Base-by-base conservation (phyloP, 2,888 invertebrate species). In the Pseudanteris insignis region DNA sequence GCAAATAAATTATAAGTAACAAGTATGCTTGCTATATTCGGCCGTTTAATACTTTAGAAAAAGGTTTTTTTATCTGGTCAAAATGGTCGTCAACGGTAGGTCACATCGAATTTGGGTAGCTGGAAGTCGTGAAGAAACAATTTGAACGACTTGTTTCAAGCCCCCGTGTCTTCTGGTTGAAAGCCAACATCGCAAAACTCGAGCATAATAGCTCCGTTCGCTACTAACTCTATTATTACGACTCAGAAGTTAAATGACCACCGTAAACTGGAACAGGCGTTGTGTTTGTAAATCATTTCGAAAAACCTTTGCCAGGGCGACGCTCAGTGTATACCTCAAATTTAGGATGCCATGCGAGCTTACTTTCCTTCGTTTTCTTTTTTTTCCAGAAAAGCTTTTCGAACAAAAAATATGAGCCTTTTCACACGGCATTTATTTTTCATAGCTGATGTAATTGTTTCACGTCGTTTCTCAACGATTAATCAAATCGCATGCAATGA, bases 171-270 rank as follows among this genome's bases (percentile, higher is more conserved):
- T n/a, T n/a, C n/a, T n/a, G 50, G 34, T 50, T 33, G 32, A 4
- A 46, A 50, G 50, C 29, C 10, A 43, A 28, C 7, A 28, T 51
- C 36, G 46, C 40, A 51, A 59, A 51, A 59, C 46, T 51, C 46
- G 40, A 36, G 40, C 58, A 59, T 51, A 58, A 58, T 58, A 21
- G 33, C 8, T 26, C 18, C 26, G 25, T 14, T 7, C 58, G 50
- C 50, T 50, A 44, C 58, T 44, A 51, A 40, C 40, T 51, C 44
- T 28, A 50, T 47, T 58, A 59, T 48, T 51, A 36, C 46, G 34
- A 25, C 33, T 50, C 29, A 51, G 13, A 59, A 59, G 58, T 59
- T 59, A 59, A 59, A 59, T 51, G 58, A 40, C 51, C 51, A 46
- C 58, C 24, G 51, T 59, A 59, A 51, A 59, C 44, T 38, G 25